Evolutionary conservation across 2,113 vertebrate species (phyloP), one percentile per base, ranked within the genome.

Genomic region (Clarias batrachus): DNA sequence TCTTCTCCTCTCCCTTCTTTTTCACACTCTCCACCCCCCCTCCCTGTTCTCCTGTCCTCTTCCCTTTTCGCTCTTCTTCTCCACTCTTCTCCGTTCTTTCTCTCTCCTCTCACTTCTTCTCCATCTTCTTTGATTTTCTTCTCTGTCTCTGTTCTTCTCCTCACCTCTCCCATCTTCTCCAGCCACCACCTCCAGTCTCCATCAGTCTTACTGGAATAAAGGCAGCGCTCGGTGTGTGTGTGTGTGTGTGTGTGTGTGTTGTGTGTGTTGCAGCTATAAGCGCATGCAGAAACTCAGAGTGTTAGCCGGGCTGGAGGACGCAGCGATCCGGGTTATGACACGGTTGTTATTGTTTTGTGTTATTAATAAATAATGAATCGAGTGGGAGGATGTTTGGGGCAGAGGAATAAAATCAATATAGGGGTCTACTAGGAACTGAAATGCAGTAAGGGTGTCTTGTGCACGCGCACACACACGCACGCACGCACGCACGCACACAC

Each of bases 361-460:
- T 93, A 93, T 94, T 93, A 94, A 93, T 93, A 93, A 94, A 93
- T 93, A 93, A 93, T 92, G 87, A 87, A 88, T 87, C 73, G 86
- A 68, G 73, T 59, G 76, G 62, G 48, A 84, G 78, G 76, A 86
- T 92, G 89, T 91, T 88, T 91, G 84, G 88, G 90, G 88, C 70
- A 89, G 81, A 89, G 89, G 81, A 81, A 89, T 82, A 56, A 85
- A 92, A 94, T 94, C 92, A 93, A 94, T 95, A 92, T 89, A 74
- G 48, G 27, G 60, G 56, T 91, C 92, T 90, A 76, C 85, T 41
- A 88, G 90, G 87, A 87, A 91, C 91, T 90, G 87, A 89, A 90
- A 91, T 88, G 84, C 33, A 68, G 70, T 30, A 76, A 86, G 62
- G 91, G 86, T 56, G 85, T 80, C 82, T 83, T 0, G 48, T 37